These are phyloP conservation scores for Phocides pigmalion DNA, from an alignment of 1,140 invertebrate genomes.

Conservation along the genomic window DNA sequence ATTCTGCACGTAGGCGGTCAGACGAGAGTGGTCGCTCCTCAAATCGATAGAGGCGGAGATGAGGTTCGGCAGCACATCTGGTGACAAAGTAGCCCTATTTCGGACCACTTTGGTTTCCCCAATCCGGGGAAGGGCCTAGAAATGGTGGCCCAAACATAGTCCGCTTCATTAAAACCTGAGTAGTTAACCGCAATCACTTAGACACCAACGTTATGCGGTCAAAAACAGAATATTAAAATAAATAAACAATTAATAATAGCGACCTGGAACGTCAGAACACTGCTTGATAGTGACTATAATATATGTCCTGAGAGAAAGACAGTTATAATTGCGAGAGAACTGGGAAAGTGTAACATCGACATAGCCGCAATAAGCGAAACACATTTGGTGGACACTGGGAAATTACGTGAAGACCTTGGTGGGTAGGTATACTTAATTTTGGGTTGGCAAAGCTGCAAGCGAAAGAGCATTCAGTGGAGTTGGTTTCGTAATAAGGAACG, in stretches of 20 bases:
- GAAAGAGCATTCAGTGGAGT: too few relatives aligned
- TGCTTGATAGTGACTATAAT: conserved; percentile 32
- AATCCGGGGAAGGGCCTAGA: conserved; percentile 42
- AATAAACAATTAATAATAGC: neutral
- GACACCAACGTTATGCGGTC: conserved; percentile 17
- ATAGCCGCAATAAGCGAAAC: conserved; percentile 38
- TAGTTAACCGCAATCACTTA: conserved; percentile 35
- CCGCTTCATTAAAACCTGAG: conserved; percentile 13
- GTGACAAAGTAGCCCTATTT: conserved; percentile 20
- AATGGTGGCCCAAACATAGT: conserved; percentile 47
- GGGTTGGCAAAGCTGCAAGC: too few relatives aligned
- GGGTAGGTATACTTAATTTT: too few relatives aligned
- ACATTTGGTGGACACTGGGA: too few relatives aligned
- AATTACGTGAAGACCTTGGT: too few relatives aligned
- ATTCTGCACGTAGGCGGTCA: neutral
- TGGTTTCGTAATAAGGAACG: too few relatives aligned
- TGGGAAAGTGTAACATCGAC: conserved; percentile 37
- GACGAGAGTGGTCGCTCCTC: neutral
- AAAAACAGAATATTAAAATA: conserved; percentile 1
- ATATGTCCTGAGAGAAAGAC: conserved; percentile 42
- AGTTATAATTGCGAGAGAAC: conserved; percentile 39
- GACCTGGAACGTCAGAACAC: conserved; percentile 40
- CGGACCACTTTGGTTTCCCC: conserved; percentile 45
- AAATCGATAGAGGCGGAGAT: neutral
- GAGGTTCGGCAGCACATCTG: neutral